Percentiles rank a stretch among this genome's conserved stretches.
These are phyloP conservation scores for Petromus typicus DNA, from an alignment of 2,113 vertebrate genomes.

Conservation along the genomic window DNA sequence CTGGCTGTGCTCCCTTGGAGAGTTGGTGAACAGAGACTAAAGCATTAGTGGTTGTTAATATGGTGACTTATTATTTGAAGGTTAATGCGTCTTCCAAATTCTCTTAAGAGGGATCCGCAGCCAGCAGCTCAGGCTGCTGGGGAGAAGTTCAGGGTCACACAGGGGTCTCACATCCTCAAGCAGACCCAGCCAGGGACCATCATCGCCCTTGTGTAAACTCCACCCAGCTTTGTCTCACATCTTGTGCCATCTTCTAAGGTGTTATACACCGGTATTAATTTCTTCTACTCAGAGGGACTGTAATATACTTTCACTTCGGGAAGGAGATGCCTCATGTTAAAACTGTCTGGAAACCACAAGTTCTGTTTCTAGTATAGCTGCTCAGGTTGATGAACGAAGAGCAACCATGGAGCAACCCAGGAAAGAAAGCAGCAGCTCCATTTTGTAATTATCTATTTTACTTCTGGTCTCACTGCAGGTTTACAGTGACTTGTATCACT, in stretches of 20 bases:
- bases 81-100: not conserved
- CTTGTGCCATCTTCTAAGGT: not conserved
- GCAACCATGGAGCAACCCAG: not conserved
- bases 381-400: not conserved
- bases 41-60: conserved; percentile 74
- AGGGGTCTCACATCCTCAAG: not conserved
- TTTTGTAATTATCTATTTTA: not conserved
- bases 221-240: not conserved
- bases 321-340: not conserved
- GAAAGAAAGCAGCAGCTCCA: not conserved
- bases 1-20: not conserved
- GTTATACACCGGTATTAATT: not conserved
- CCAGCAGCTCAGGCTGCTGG: not conserved
- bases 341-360: conserved; percentile 24
- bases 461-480: not conserved
- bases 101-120: not conserved
- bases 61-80: conserved; percentile 74
- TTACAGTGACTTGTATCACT: not conserved
- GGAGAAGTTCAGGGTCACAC: not conserved
- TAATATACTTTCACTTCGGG: not conserved
- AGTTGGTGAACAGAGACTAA: not conserved
- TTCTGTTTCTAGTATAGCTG: not conserved
- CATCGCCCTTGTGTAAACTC: not conserved
- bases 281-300: not conserved
- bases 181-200: not conserved